Conservation (phyloP, 2,113 vertebrate genomes). For the Spilogale gracilis region DNA sequence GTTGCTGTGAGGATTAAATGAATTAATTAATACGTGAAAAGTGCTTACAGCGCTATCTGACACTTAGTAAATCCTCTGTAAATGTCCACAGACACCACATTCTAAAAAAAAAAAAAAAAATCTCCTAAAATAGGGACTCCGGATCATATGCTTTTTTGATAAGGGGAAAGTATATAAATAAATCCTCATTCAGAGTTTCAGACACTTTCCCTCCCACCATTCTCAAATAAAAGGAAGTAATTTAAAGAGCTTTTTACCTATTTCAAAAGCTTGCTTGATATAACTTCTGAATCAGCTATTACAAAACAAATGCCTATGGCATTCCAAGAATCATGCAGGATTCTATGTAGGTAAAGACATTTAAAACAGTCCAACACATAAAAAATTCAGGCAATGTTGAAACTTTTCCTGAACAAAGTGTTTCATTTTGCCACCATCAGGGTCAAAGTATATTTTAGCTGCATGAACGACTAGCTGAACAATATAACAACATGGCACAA, state of each 20-base stretch:
- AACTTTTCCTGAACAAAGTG: conserved; percentile 6
- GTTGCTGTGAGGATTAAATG: neutral
- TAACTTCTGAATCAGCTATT: conserved; percentile 22
- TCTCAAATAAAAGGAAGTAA: conserved; percentile 38
- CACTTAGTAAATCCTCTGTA: conserved; percentile 10
- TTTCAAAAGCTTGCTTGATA: neutral
- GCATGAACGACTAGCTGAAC: neutral
- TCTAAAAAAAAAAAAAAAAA: neutral
- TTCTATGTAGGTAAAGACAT: neutral
- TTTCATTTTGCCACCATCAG: conserved; percentile 31
- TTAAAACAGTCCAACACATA: neutral
- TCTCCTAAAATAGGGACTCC: neutral
- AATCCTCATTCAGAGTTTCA: neutral
- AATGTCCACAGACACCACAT: neutral
- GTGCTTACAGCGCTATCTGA: neutral
- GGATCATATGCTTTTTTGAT: neutral
- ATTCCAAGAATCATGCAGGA: neutral
- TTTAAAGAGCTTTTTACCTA: conserved; percentile 34
- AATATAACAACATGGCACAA: neutral
- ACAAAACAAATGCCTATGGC: neutral
- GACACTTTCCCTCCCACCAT: neutral
- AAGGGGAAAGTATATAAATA: neutral
- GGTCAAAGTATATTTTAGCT: conserved; percentile 40
- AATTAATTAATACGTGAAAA: conserved; percentile 1
- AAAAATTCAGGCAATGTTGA: neutral